Conservation (phyloP, 1,140 invertebrate genomes). For the Trinorchestia longiramus region DNA sequence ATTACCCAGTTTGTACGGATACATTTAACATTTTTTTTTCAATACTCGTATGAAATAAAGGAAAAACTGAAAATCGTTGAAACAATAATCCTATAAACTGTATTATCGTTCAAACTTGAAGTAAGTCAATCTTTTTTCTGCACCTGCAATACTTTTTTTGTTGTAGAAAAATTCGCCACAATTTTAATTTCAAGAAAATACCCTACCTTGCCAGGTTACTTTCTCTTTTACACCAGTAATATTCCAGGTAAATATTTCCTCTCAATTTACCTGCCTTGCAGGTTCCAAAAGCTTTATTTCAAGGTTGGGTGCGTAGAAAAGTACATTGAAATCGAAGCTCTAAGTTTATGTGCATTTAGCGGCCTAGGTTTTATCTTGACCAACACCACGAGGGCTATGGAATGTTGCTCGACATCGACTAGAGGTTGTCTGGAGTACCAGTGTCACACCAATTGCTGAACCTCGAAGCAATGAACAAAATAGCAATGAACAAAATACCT, state of each 20-base stretch:
- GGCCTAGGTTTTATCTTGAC: neutral
- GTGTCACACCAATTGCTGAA: neutral
- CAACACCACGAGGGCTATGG: neutral
- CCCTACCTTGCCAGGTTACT: no score
- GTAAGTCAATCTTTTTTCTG: no score
- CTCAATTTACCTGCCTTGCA: neutral
- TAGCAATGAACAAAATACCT: conserved; percentile 7
- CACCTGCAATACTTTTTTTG: no score
- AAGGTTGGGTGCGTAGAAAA: neutral
- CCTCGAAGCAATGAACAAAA: neutral
- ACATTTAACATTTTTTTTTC: no score
- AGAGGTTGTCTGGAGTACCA: neutral
- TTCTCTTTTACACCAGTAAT: neutral
- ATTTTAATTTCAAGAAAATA: no score
- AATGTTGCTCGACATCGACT: conserved; percentile 45
- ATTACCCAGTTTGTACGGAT: no score
- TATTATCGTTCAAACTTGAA: no score
- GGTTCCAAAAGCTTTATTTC: neutral
- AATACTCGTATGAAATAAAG: no score
- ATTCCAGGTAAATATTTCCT: neutral
- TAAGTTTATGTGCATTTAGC: neutral
- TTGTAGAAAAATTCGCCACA: no score
- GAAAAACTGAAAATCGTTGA: no score
- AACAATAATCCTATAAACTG: no score
- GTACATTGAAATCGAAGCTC: neutral